These are phyloP conservation scores for Sebastes taczanowskii DNA, from an alignment of 2,797 vertebrate genomes.

Conservation along the genomic window DNA sequence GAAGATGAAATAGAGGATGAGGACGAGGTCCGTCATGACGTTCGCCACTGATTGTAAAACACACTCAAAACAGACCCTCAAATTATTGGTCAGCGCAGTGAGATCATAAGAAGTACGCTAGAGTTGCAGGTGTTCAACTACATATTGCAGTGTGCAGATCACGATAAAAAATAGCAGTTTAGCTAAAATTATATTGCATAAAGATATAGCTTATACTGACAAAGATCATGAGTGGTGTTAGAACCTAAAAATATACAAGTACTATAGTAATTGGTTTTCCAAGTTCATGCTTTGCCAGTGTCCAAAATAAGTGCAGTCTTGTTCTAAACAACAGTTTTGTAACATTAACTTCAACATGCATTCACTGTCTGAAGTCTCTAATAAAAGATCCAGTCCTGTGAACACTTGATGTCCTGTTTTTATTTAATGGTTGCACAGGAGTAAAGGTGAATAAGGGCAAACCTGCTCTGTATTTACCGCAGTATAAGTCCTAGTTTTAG, in stretches of 20 bases:
- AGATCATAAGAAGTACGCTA: conserved; percentile 19
- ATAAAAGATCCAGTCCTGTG: conserved; percentile 59
- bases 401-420: conserved; percentile 4
- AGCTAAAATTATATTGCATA: conserved; percentile 39
- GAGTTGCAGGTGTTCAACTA: conserved; percentile 27
- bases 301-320: conserved; percentile 38
- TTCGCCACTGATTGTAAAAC: conserved; percentile 68
- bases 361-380: conserved; percentile 51
- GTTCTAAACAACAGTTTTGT: conserved; percentile 67
- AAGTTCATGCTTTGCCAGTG: conserved; percentile 58
- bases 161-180: conserved; percentile 47
- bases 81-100: conserved; percentile 33
- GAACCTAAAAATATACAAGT: conserved; percentile 44
- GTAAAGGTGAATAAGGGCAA: neutral
- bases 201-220: conserved; percentile 52
- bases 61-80: conserved; percentile 8
- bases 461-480: neutral
- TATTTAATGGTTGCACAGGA: neutral
- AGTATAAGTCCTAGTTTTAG: neutral
- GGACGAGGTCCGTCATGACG: conserved; percentile 73
- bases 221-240: conserved; percentile 39
- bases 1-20: conserved; percentile 85
- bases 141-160: conserved; percentile 38
- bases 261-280: conserved; percentile 40
- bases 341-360: conserved; percentile 57